Evolutionary conservation across 2,113 vertebrate species (phyloP).

Genomic region (mouse (Mus musculus)): DNA sequence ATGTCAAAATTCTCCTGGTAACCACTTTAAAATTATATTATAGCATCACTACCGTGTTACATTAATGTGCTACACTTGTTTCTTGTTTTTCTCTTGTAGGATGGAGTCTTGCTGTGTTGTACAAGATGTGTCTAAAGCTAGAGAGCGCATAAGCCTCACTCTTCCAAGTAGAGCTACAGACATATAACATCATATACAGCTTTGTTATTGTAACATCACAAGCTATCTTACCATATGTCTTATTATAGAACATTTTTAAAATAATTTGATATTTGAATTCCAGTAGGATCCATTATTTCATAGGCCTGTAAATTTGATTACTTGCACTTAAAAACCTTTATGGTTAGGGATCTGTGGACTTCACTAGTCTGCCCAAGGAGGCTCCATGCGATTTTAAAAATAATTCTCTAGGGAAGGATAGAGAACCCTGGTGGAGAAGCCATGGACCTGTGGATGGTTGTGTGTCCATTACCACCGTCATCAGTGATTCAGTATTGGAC

Average conservation of each 20-base stretch:
- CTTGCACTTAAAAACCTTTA: slow-evolving; percentile 26
- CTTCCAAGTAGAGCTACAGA: not conserved
- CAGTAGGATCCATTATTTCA: not conserved
- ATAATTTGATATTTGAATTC: slow-evolving; percentile 35
- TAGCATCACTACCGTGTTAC: not conserved
- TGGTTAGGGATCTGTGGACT: not conserved
- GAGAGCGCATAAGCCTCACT: too few relatives aligned
- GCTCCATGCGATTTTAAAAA: not conserved
- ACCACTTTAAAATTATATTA: slow-evolving; percentile 17
- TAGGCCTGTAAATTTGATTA: slow-evolving; percentile 4
- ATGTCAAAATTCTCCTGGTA: slow-evolving; percentile 11
- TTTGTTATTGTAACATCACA: not conserved
- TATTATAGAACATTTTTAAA: not conserved
- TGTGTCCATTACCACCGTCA: not conserved
- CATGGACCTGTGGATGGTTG: not conserved
- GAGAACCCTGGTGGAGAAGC: not conserved
- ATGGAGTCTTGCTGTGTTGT: not conserved
- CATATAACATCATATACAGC: not conserved
- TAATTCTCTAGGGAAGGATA: not conserved
- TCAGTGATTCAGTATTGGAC: not conserved
- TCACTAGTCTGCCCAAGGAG: not conserved
- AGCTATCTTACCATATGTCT: slow-evolving; percentile 34
- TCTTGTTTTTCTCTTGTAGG: not conserved
- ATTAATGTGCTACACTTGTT: slow-evolving; percentile 3
- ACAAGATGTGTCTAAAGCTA: not conserved